A percentile compares a stretch with the other conserved stretches of the same genome.
Evolutionary conservation across 2,797 vertebrate genomes (phyloP).

Genomic region (Hydrophis major): DNA sequence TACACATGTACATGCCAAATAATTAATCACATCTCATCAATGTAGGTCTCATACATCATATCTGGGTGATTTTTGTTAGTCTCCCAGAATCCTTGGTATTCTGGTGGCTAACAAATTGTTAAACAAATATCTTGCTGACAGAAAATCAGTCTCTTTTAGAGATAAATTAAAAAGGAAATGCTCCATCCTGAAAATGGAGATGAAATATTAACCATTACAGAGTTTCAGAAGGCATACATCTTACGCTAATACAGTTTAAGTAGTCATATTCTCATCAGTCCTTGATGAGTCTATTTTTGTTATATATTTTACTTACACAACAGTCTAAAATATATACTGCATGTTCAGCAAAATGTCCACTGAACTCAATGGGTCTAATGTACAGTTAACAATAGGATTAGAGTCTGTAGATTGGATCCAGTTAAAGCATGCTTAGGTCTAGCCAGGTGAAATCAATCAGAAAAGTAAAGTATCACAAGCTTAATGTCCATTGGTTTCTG

Average conservation of each 20-base stretch:
- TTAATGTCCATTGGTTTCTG: not conserved
- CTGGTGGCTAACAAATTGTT: not conserved
- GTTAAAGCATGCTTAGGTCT: not conserved
- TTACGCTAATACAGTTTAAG: not conserved
- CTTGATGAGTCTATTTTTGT: not conserved
- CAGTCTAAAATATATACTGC: not conserved
- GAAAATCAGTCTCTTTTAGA: not conserved
- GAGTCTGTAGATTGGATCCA: not conserved
- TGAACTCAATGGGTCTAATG: not conserved
- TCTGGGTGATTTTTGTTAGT: not conserved
- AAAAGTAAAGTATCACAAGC: not conserved
- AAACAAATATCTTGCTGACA: not conserved
- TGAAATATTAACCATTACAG: not conserved
- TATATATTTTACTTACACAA: not conserved
- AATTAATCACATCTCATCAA: not conserved
- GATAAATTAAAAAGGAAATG: not conserved
- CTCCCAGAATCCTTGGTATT: not conserved
- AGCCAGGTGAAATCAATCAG: not conserved
- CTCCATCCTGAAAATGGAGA: not conserved
- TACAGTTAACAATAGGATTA: not conserved
- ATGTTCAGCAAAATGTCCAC: not conserved
- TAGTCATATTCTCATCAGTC: not conserved
- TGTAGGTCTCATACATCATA: not conserved
- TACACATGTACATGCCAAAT: not conserved
- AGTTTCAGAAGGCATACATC: not conserved